Base-by-base conservation (phyloP, 2,888 invertebrate species). In the Heterodera filipjevi region DNA sequence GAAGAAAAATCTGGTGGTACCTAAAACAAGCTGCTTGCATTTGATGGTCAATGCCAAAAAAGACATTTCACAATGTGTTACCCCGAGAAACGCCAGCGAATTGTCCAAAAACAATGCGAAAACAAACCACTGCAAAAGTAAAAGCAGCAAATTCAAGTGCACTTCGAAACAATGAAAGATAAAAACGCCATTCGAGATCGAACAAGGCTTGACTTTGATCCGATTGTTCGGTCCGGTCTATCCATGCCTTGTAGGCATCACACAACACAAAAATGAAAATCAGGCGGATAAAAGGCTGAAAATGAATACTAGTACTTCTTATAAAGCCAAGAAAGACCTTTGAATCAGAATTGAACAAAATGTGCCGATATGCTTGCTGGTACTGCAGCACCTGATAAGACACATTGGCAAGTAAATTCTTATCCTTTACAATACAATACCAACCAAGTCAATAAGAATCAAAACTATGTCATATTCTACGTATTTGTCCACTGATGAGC, bases 381-480 rank as follows among this genome's bases (percentile, higher is more conserved):
- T 94, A 93, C 84, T 95, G 92, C 19, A 96, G 90, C 44, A 95
- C 46, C 75, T 75, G n/a, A 75, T n/a, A 19, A 71, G 30, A n/a
- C 30, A 32, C 30, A n/a, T n/a, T n/a, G n/a, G n/a, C n/a, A 33
- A 39, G 19, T 10, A 22, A 3, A 39, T n/a, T n/a, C n/a, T n/a
- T n/a, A n/a, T n/a, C n/a, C n/a, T n/a, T n/a, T n/a, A n/a, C n/a
- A n/a, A n/a, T n/a, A n/a, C n/a, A 35, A n/a, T 59, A n/a, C 35
- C 2, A 72, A 75, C 92, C 39, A 95, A 91, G 90, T 96, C 95
- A 80, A 96, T 93, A 87, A 94, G 92, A 0, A 95, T 93, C 83
- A 95, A 93, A 0, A 94, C 93, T n/a, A 93, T 92, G 88, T 96
- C 96, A 90, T 94, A 95, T 90, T 96, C 95, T 80, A 95, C 93